phyloP scores from a whole-genome alignment of 2,888 invertebrate species.

The Phalangium opilio region DNA sequence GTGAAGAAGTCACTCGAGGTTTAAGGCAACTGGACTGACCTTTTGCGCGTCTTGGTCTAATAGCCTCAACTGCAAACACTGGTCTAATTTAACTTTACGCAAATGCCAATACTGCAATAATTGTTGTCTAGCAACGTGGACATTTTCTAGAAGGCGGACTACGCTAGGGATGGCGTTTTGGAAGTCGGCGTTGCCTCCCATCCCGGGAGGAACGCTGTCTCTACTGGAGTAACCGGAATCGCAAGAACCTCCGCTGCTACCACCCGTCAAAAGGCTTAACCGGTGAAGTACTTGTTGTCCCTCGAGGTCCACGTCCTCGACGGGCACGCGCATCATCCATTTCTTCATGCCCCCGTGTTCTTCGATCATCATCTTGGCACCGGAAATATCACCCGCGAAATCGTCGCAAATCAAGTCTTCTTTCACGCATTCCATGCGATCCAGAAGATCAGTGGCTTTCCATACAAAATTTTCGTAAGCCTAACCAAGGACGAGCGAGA shows the following conservation, averaged over 20 bases:
- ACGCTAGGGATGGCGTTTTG: constrained; percentile 32
- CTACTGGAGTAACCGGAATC: constrained; percentile 59
- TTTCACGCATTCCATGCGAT: constrained; percentile 78
- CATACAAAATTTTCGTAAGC: constrained; percentile 90
- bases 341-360: constrained; percentile 86
- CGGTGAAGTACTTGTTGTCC: constrained; percentile 50
- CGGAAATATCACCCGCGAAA: constrained; percentile 83
- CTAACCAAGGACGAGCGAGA: constrained; percentile 31
- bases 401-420: constrained; percentile 84
- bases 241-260: constrained; percentile 40
- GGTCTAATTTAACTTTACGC: constrained; percentile 83
- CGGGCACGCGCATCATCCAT: constrained; percentile 78
- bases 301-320: constrained; percentile 80
- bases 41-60: constrained; percentile 97
- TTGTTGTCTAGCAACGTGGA: constrained; percentile 77
- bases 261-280: constrained; percentile 36
- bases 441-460: constrained; percentile 85
- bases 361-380: constrained; percentile 80
- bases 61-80: constrained; percentile 84
- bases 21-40: no score
- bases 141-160: constrained; percentile 41
- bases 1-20: constrained; percentile 10
- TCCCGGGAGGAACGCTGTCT: constrained; percentile 43
- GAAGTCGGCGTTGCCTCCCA: constrained; percentile 45
- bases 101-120: constrained; percentile 86